phyloP scores from a whole-genome alignment of 2,797 vertebrate genomes.

The Pteropus rufus region DNA sequence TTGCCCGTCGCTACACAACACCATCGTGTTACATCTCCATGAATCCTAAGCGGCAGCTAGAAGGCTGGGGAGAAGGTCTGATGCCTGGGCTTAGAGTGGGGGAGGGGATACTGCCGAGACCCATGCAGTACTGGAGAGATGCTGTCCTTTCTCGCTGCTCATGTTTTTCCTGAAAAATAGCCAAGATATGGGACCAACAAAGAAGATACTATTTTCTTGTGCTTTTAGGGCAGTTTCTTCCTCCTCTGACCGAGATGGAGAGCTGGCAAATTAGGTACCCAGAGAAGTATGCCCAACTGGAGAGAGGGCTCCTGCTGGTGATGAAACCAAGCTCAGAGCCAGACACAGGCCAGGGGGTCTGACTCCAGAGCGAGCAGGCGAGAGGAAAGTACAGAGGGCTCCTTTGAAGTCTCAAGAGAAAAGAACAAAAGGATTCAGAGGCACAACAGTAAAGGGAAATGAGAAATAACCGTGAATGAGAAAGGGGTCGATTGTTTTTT shows the following conservation, averaged over 20 bases:
- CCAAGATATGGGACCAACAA: background rate
- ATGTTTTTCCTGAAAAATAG: background rate
- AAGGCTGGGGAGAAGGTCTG: background rate
- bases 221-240: background rate
- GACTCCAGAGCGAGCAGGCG: background rate
- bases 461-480: background rate
- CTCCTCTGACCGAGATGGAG: background rate
- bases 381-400: background rate
- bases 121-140: background rate
- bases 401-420: background rate
- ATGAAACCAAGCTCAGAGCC: background rate
- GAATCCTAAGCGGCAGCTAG: background rate
- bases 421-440: background rate
- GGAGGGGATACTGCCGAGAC: rapidly evolving
- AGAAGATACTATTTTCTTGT: background rate
- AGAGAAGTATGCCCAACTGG: rapidly evolving
- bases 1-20: background rate
- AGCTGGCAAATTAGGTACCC: background rate
- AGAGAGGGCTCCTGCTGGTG: background rate
- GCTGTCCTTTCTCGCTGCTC: background rate
- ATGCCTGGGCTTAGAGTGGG: rapidly evolving
- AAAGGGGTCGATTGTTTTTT: background rate
- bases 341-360: background rate
- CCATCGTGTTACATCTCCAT: background rate
- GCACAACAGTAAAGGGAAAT: background rate